phyloP scores from a whole-genome alignment of 2,113 vertebrate genomes.

The Malurus elegans region DNA sequence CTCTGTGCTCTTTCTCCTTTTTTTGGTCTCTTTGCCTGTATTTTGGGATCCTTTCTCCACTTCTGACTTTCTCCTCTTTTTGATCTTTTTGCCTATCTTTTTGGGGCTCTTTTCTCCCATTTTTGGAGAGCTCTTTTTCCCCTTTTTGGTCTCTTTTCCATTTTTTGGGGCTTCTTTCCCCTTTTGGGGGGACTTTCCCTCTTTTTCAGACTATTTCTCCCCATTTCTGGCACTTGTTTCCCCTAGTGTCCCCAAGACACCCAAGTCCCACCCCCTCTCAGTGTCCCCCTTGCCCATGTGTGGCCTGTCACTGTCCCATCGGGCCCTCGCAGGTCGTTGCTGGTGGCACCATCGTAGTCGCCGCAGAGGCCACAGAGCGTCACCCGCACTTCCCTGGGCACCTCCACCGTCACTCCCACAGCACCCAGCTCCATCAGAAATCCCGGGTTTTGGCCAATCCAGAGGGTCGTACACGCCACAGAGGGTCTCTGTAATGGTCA shows the following conservation, averaged over 20 bases:
- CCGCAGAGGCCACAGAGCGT: not conserved
- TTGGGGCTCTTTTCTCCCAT: not conserved
- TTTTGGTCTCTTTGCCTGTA: too few relatives aligned
- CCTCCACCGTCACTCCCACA: not conserved
- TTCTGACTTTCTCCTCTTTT: not conserved
- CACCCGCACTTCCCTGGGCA: not conserved
- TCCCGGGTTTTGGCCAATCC: not conserved
- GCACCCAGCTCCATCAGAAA: not conserved
- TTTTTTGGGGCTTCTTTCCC: not conserved
- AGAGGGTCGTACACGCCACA: fast-evolving
- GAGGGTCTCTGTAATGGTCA: not conserved
- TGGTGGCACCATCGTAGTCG: fast-evolving
- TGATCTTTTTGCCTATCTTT: not conserved
- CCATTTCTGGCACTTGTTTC: not conserved
- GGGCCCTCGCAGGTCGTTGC: not conserved
- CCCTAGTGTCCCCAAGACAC: not conserved
- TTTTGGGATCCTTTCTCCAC: not conserved
- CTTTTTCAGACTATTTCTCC: not conserved
- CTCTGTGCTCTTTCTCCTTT: not conserved
- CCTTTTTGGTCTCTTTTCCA: not conserved
- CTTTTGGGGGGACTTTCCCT: not conserved
- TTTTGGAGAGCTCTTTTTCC: not conserved
- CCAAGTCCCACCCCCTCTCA: too few relatives aligned
- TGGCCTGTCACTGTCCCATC: fast-evolving
- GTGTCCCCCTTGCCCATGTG: fast-evolving